Evolutionary conservation across 1,140 invertebrate species (phyloP).

Genomic region (Dreissena polymorpha): DNA sequence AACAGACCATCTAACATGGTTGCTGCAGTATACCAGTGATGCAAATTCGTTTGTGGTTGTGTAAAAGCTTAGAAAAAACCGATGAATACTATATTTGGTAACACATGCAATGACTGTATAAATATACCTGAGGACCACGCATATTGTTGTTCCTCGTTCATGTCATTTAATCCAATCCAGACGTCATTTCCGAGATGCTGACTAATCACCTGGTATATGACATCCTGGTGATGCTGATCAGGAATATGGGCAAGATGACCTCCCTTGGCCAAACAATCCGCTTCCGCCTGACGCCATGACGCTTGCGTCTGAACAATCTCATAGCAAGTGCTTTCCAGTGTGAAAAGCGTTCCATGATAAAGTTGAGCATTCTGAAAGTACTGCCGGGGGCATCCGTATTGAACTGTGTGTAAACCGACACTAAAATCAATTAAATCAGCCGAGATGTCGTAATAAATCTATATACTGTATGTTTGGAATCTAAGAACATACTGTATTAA

Average conservation of each 20-base stretch:
- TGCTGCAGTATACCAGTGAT: too few relatives aligned
- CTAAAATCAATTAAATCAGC: too few relatives aligned
- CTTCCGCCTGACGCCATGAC: slow-evolving; percentile 11
- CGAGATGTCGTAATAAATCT: too few relatives aligned
- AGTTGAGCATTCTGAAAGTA: background rate
- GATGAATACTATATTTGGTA: too few relatives aligned
- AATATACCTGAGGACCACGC: slow-evolving; percentile 36
- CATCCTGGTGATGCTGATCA: slow-evolving; percentile 12
- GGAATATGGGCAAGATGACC: slow-evolving; percentile 25
- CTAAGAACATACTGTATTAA: too few relatives aligned
- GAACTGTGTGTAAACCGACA: too few relatives aligned
- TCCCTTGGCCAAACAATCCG: slow-evolving; percentile 14
- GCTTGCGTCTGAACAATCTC: background rate
- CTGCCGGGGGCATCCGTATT: too few relatives aligned
- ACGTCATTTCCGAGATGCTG: background rate
- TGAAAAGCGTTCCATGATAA: background rate
- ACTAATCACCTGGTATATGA: background rate
- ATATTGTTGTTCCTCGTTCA: slow-evolving; percentile 13
- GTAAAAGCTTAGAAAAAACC: too few relatives aligned
- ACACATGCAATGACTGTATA: too few relatives aligned
- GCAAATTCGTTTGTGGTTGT: too few relatives aligned
- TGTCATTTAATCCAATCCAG: slow-evolving; percentile 30
- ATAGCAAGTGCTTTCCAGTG: background rate
- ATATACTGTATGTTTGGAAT: too few relatives aligned
- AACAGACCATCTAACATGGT: too few relatives aligned